These are phyloP conservation scores for Pseudocheirus occidentalis DNA, from an alignment of 2,797 vertebrate genomes.

Conservation along the genomic window DNA sequence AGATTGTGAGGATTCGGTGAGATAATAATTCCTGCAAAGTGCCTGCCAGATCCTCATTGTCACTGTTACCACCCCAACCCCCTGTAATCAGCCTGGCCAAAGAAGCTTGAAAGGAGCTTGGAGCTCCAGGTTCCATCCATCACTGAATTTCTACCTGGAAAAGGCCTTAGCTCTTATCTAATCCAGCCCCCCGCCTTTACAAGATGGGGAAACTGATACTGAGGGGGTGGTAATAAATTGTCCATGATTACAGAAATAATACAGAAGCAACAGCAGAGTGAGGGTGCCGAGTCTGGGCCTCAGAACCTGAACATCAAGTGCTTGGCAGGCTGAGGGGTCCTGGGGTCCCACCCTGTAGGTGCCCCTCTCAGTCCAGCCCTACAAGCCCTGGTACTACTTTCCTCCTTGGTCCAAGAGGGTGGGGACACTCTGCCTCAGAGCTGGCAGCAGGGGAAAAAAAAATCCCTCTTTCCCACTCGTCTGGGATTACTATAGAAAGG, in stretches of 20 bases:
- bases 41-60: neutral
- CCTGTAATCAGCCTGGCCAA: neutral
- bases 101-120: neutral
- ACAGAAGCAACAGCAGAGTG: neutral
- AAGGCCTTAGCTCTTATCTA: neutral
- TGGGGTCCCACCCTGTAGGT: neutral
- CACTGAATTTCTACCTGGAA: neutral
- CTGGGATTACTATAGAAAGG: constrained; percentile 23
- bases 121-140: too few species aligned
- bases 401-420: neutral
- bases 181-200: neutral
- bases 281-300: neutral
- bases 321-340: neutral
- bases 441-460: neutral
- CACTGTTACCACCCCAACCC: neutral
- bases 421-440: neutral
- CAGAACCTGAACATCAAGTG: neutral
- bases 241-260: neutral
- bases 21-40: neutral
- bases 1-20: neutral
- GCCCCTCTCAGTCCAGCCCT: neutral
- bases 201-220: neutral
- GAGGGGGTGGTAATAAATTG: neutral
- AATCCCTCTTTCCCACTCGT: neutral
- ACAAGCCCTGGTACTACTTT: neutral